phyloP scores from a whole-genome alignment of 2,113 vertebrate genomes.

The Halichoerus grypus region DNA sequence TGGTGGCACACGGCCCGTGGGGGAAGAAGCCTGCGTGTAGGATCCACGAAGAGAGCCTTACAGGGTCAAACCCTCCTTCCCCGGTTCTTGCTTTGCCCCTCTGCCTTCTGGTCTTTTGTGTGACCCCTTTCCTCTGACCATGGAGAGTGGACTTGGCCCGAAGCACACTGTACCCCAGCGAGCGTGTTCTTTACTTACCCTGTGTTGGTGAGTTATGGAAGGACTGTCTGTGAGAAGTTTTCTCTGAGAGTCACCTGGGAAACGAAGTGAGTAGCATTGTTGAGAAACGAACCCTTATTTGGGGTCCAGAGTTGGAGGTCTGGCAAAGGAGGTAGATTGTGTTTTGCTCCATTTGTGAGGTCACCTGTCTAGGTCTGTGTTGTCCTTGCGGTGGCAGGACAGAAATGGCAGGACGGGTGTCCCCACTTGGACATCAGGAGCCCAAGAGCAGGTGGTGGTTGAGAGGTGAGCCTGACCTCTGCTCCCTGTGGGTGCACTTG shows the following conservation, averaged over 20 bases:
- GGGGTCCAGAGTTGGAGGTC: neutral
- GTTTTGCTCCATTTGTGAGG: fast-evolving
- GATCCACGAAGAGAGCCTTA: neutral
- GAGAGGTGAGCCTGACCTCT: neutral
- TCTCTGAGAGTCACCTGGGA: too few species aligned
- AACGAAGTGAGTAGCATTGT: neutral
- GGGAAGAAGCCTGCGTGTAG: neutral
- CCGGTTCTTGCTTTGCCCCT: neutral
- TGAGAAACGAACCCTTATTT: neutral
- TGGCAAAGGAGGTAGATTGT: neutral
- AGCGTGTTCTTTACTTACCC: fast-evolving
- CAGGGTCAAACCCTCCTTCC: neutral
- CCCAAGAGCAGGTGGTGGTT: neutral
- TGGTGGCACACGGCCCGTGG: fast-evolving
- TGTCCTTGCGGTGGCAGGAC: neutral
- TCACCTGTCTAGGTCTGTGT: fast-evolving
- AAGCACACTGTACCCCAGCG: fast-evolving
- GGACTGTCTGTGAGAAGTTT: neutral
- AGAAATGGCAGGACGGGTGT: neutral
- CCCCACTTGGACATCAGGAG: neutral
- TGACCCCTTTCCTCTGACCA: neutral
- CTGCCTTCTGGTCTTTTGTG: fast-evolving
- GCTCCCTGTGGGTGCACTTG: fast-evolving
- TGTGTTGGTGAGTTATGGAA: neutral
- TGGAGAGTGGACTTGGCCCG: neutral